Evolutionary conservation across 2,888 invertebrate species (phyloP).

Genomic region (Drosophila infuscata): DNA sequence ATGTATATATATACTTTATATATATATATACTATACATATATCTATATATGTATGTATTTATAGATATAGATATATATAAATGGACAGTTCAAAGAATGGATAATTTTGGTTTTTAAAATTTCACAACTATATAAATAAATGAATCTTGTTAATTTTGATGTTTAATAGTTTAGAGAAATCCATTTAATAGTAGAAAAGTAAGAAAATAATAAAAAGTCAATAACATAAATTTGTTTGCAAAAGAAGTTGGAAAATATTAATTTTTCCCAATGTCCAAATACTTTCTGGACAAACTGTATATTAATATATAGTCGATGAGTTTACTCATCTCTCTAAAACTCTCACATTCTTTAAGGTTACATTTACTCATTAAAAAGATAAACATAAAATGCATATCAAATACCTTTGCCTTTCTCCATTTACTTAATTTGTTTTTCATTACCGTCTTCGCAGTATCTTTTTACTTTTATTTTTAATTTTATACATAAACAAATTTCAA

Average conservation of each 20-base stretch:
- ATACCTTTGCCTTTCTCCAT: constrained; percentile 50
- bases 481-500: constrained; percentile 56
- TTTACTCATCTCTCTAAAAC: constrained; percentile 48
- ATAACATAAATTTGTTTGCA: too few relatives aligned
- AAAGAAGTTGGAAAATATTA: too few relatives aligned
- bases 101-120: too few relatives aligned
- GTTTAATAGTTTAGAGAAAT: too few relatives aligned
- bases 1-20: constrained; percentile 21
- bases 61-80: constrained; percentile 16
- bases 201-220: too few relatives aligned
- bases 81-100: too few relatives aligned
- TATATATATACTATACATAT: constrained; percentile 5
- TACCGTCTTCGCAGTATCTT: constrained; percentile 12
- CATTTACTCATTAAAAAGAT: constrained; percentile 56
- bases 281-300: background rate
- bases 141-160: too few relatives aligned
- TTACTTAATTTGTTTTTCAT: background rate
- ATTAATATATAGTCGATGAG: constrained; percentile 43
- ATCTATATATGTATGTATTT: constrained; percentile 7
- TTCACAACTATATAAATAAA: too few relatives aligned
- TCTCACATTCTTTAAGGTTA: constrained; percentile 47
- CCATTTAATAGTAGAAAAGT: too few relatives aligned
- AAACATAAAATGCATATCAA: constrained; percentile 74
- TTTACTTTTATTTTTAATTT: constrained; percentile 31
- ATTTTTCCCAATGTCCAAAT: too few relatives aligned